Evolutionary conservation across 2,888 invertebrate genomes (phyloP).

Genomic region (Epinotia demarniana): DNA sequence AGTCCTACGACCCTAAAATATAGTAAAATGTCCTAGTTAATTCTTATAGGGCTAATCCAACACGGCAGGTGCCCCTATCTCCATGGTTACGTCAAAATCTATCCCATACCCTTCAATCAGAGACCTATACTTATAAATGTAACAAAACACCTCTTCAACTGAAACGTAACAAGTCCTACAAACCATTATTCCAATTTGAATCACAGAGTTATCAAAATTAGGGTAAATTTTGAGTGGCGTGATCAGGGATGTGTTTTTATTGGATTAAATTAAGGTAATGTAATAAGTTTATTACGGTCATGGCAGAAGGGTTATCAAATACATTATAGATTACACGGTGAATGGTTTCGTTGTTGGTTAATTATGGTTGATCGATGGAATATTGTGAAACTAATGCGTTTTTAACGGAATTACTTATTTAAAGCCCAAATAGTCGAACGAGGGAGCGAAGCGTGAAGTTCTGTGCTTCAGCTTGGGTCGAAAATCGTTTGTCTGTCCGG

Average conservation of each 20-base stretch:
- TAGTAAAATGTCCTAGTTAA: neutral
- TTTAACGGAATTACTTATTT: slow-evolving; percentile 18
- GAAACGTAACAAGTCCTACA: neutral
- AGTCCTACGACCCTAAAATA: neutral
- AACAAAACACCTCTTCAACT: neutral
- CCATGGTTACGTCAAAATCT: slow-evolving; percentile 20
- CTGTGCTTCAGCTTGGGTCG: too few species aligned
- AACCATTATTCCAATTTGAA: neutral
- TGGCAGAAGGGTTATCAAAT: slow-evolving; percentile 39
- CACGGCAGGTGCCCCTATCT: slow-evolving; percentile 6
- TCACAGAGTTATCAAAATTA: neutral
- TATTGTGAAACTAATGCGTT: slow-evolving; percentile 18
- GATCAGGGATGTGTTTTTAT: neutral
- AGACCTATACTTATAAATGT: slow-evolving; percentile 16
- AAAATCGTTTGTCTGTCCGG: too few species aligned
- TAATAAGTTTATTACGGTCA: slow-evolving; percentile 28
- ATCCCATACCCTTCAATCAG: slow-evolving; percentile 25
- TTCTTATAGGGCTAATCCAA: slow-evolving; percentile 5
- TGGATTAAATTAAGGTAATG: neutral
- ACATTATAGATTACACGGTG: slow-evolving; percentile 39
- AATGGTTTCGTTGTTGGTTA: slow-evolving; percentile 26
- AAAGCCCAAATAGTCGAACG: too few species aligned
- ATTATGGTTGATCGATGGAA: slow-evolving; percentile 34
- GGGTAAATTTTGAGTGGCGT: neutral
- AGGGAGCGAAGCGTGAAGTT: too few species aligned